Conservation (phyloP, 2,888 invertebrate genomes). For the Synanthedon formicaeformis region DNA sequence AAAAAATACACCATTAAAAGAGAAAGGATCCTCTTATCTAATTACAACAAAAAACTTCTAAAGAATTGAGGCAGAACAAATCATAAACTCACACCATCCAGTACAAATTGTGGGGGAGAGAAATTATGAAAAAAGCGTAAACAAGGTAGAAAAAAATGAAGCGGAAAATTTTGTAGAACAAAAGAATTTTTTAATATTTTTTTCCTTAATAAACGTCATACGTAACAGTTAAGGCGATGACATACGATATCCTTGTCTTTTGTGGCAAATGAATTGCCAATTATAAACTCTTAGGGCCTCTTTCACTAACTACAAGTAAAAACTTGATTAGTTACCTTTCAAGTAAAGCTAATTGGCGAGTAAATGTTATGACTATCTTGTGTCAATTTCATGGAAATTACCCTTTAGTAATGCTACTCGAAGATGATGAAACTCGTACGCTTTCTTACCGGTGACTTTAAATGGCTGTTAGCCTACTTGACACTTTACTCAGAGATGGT, state of each 20-base stretch:
- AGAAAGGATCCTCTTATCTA: constrained; percentile 13
- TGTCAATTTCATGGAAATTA: too few relatives aligned
- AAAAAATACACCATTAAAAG: constrained; percentile 1
- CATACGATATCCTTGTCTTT: background rate
- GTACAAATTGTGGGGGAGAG: constrained; percentile 23
- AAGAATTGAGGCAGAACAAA: constrained; percentile 14
- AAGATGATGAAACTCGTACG: too few relatives aligned
- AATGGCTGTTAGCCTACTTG: too few relatives aligned
- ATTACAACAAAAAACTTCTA: constrained; percentile 12
- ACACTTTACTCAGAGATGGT: too few relatives aligned
- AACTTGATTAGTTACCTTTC: too few relatives aligned
- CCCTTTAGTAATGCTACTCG: too few relatives aligned
- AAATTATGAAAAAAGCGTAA: constrained; percentile 6
- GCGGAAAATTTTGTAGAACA: constrained; percentile 2
- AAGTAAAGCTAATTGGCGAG: too few relatives aligned
- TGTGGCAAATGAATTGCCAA: too few relatives aligned
- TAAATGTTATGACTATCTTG: too few relatives aligned
- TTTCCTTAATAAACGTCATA: background rate
- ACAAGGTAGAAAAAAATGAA: constrained; percentile 4
- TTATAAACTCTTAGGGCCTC: background rate
- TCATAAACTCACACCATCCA: constrained; percentile 29
- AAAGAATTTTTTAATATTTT: constrained; percentile 2
- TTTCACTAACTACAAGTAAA: too few relatives aligned
- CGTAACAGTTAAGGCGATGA: background rate
- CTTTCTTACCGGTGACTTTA: too few relatives aligned